phyloP scores from a whole-genome alignment of 1,140 invertebrate genomes.

The Calycopis cecrops region DNA sequence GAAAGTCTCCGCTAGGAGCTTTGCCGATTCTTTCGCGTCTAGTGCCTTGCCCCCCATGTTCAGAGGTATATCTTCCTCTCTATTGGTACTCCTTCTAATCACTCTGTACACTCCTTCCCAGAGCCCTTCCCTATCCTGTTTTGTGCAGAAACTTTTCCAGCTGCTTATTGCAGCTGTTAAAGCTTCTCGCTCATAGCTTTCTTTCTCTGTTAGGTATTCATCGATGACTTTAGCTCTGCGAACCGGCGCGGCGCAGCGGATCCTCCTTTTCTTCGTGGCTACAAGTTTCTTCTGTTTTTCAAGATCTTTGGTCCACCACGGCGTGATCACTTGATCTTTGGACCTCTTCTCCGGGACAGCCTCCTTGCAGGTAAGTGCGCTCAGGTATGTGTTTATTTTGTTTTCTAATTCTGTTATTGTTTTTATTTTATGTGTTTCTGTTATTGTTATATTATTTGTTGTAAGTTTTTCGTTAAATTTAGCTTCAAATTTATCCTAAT shows the following conservation, averaged over 20 bases:
- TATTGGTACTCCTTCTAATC: conserved; percentile 1
- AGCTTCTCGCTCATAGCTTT: conserved; percentile 5
- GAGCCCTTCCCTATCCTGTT: conserved; percentile 25
- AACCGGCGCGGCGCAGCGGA: not conserved
- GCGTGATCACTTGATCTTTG: too few relatives aligned
- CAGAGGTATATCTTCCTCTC: conserved; percentile 23
- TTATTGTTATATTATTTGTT: conserved; percentile 10
- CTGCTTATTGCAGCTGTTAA: conserved; percentile 18
- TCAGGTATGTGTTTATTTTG: not conserved
- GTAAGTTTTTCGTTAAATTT: conserved; percentile 13
- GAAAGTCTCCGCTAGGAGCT: conserved; percentile 23
- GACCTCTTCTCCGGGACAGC: not conserved
- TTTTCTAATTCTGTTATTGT: not conserved
- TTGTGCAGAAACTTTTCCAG: conserved; percentile 28
- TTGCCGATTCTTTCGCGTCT: conserved; percentile 15
- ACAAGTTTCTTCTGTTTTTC: not conserved
- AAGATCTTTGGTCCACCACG: conserved; percentile 10
- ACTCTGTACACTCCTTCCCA: conserved; percentile 23
- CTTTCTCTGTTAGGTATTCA: conserved; percentile 16
- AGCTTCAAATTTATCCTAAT: conserved; percentile 14
- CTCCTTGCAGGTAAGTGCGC: not conserved
- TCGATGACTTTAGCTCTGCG: conserved; percentile 10
- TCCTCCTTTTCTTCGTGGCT: conserved; percentile 12
- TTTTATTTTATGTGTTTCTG: conserved; percentile 11
- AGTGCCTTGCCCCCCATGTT: conserved; percentile 1